phyloP scores from a whole-genome alignment of 2,888 invertebrate genomes.

The Synergus gifuensis region DNA sequence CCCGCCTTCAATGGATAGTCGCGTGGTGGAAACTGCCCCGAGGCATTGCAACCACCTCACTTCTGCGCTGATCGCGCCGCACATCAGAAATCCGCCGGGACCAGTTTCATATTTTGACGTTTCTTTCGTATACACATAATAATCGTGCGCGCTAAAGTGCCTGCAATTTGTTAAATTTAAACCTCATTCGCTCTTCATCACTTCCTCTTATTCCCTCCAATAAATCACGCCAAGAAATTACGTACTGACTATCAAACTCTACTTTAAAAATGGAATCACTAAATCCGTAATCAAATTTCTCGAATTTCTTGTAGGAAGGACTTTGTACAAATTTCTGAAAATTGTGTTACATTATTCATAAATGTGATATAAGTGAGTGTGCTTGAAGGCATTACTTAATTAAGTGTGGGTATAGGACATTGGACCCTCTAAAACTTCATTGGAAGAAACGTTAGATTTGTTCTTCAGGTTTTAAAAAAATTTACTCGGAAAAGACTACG shows the following conservation, averaged over 20 bases:
- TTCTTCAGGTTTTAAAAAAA: background rate
- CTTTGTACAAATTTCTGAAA: background rate
- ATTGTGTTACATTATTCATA: background rate
- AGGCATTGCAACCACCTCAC: slow-evolving; percentile 73
- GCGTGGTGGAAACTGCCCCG: slow-evolving; percentile 60
- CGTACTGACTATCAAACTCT: background rate
- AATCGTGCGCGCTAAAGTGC: slow-evolving; percentile 46
- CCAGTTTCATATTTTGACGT: slow-evolving; percentile 51
- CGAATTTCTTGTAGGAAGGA: background rate
- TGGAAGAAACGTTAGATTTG: background rate
- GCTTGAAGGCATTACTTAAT: background rate
- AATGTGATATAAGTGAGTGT: background rate
- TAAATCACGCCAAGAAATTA: background rate
- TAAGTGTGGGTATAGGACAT: background rate
- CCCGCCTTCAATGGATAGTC: slow-evolving; percentile 66
- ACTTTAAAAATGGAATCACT: background rate
- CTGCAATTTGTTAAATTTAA: background rate
- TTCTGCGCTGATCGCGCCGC: slow-evolving; percentile 72
- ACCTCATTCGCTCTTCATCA: background rate
- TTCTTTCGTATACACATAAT: slow-evolving; percentile 45
- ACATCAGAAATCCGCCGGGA: slow-evolving; percentile 46
- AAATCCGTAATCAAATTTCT: background rate
- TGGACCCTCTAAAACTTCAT: background rate
- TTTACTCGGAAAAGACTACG: background rate
- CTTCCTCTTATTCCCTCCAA: background rate